Evolutionary conservation across 1,140 invertebrate species (phyloP).

Genomic region (Brachionus rotundiformis): DNA sequence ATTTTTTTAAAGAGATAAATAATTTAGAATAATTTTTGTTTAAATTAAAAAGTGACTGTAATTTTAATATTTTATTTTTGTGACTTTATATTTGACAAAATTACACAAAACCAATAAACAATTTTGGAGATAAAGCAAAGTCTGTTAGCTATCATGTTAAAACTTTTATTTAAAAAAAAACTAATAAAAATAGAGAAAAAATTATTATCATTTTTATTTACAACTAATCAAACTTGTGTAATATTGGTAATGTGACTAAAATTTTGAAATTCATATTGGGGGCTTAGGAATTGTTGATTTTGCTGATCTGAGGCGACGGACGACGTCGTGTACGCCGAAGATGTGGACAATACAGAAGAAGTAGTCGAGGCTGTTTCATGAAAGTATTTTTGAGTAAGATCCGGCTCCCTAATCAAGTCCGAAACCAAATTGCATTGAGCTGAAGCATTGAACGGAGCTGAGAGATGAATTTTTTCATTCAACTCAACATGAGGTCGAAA

Average conservation of each 20-base stretch:
- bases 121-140: neutral
- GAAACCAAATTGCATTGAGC: neutral
- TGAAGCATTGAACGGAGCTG: neutral
- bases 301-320: conserved; percentile 5
- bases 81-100: neutral
- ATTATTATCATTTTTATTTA: neutral
- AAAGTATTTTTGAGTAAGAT: conserved; percentile 1
- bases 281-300: neutral
- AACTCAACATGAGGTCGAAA: neutral
- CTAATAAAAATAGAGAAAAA: conserved; percentile 22
- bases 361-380: conserved; percentile 29
- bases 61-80: neutral
- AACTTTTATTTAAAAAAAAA: conserved; percentile 13
- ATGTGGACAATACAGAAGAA: neutral
- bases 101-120: neutral
- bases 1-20: no score
- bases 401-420: neutral
- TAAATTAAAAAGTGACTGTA: no score
- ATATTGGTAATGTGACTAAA: conserved; percentile 3
- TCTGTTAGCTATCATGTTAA: neutral
- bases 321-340: conserved; percentile 24
- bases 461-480: conserved; percentile 5
- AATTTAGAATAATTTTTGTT: no score
- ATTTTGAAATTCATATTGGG: conserved; percentile 10
- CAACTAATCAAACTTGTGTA: neutral